Base-by-base conservation (phyloP, 1,140 invertebrate genomes). In the Gryllus bimaculatus region DNA sequence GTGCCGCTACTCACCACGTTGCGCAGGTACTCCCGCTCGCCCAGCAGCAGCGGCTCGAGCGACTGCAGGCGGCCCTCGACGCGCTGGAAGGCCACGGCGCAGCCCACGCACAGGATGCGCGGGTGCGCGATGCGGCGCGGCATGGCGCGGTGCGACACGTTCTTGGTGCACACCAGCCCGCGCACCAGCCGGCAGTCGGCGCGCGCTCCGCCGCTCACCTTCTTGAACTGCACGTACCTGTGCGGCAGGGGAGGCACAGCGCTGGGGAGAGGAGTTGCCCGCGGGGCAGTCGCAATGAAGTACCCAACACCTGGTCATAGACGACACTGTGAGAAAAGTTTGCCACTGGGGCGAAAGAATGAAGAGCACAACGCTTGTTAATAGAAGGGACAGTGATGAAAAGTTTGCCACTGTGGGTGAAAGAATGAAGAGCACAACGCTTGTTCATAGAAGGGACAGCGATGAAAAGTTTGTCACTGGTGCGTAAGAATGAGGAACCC, bases 141-240 rank as follows among this genome's bases (percentile, higher is more conserved):
- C 97, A 98, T 98, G 8, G 92, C 90, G 83, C 94, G 93, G 86
- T 98, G 96, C 0, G 95, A 93, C 0, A 98, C 92, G 86, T 98
- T 97, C 88, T 98, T 98, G 18, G 92, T 93, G 82, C 94, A 96
- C 5, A 97, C 95, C 7, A 97, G 92, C 4, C 97, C 97, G 80
- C 92, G 92, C 0, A 98, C 87, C 76, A 98, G 90, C 81, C 89
- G 87, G 21, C 93, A 94, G 81, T 98, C 94, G 48, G 87, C 88
- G 83, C 91, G 90, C 10, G 83, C 86, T 0, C 95, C 96, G 48
- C 96, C 96, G 3, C 93, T 89, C 47, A 97, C 92, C 85, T 97
- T 98, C 87, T 99, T 99, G 81, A 98, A 92, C 84, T 97, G 95
- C 18, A 98, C 92, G 87, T 96, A 87, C 76, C 86, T 87, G 78